A percentile compares a stretch with the other conserved stretches of the same genome.
Evolutionary conservation across 2,797 vertebrate species (phyloP).

Genomic region (Epinephelus malabaricus): DNA sequence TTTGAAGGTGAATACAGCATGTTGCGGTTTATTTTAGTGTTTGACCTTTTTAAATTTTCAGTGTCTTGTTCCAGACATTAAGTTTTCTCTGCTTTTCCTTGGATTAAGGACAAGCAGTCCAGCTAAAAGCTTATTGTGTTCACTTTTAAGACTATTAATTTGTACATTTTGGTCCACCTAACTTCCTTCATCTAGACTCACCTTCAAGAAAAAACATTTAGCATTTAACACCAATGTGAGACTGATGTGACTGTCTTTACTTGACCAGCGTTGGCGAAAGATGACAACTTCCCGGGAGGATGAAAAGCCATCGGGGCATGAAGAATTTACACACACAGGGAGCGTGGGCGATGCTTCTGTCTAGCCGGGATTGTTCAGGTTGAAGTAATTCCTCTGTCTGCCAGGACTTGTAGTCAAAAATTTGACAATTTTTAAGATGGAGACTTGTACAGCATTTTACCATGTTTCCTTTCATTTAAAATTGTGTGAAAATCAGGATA

Average conservation of each 20-base stretch:
- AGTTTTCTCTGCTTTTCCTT: background rate
- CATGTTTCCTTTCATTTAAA: background rate
- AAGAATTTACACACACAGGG: conserved; percentile 79
- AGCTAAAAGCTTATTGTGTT: background rate
- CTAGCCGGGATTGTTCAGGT: conserved; percentile 68
- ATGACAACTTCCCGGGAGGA: conserved; percentile 88
- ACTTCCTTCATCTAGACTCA: background rate
- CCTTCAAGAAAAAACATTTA: background rate
- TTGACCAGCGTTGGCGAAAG: conserved; percentile 87
- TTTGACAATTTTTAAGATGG: conserved; percentile 32
- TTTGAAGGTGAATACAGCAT: conserved; percentile 12
- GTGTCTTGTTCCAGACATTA: background rate
- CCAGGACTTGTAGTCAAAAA: conserved; percentile 26
- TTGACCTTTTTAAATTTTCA: conserved; percentile 5
- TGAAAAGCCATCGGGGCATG: conserved; percentile 72
- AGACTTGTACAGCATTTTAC: conserved; percentile 18
- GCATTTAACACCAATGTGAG: conserved; percentile 9
- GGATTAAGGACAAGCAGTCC: background rate
- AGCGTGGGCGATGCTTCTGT: conserved; percentile 81
- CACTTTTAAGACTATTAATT: background rate
- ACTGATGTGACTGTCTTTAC: conserved; percentile 48
- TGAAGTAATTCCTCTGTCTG: conserved; percentile 42
- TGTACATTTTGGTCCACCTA: background rate
- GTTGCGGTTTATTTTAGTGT: background rate
- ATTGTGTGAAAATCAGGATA: conserved; percentile 1